phyloP scores from a whole-genome alignment of 2,888 invertebrate genomes.

The Seira musarum region DNA sequence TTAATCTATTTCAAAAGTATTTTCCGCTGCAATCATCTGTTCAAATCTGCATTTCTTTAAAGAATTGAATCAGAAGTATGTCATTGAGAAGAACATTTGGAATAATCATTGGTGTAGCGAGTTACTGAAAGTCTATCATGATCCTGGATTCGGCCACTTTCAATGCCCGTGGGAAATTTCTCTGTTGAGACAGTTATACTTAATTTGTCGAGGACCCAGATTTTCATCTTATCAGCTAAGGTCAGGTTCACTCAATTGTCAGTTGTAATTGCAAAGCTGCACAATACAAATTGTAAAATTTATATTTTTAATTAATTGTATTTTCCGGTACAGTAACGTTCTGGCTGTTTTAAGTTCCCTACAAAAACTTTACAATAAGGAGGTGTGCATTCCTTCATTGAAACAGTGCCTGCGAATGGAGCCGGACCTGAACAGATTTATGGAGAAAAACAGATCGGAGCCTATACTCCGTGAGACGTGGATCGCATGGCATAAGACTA shows the following conservation, averaged over 20 bases:
- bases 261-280: no score
- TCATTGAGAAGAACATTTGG: slow-evolving; percentile 65
- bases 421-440: slow-evolving; percentile 77
- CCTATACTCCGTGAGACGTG: slow-evolving; percentile 78
- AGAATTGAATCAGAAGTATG: slow-evolving; percentile 60
- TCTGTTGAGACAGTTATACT: slow-evolving; percentile 74
- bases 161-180: slow-evolving; percentile 33
- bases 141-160: slow-evolving; percentile 21
- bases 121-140: slow-evolving; percentile 45
- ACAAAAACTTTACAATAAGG: slow-evolving; percentile 77
- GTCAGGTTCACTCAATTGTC: no score
- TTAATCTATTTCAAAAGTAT: no score
- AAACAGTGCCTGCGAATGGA: slow-evolving; percentile 77
- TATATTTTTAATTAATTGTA: neutral
- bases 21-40: no score
- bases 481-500: slow-evolving; percentile 79
- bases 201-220: slow-evolving; percentile 79
- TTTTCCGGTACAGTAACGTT: slow-evolving; percentile 74
- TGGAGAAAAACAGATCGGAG: slow-evolving; percentile 73
- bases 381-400: slow-evolving; percentile 75
- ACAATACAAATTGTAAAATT: neutral
- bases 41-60: no score
- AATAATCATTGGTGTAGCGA: slow-evolving; percentile 66
- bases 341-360: slow-evolving; percentile 75
- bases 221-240: slow-evolving; percentile 76